Conservation (phyloP, 37 sponge, comb jelly and placozoan genomes). For the Agelas oroides region DNA sequence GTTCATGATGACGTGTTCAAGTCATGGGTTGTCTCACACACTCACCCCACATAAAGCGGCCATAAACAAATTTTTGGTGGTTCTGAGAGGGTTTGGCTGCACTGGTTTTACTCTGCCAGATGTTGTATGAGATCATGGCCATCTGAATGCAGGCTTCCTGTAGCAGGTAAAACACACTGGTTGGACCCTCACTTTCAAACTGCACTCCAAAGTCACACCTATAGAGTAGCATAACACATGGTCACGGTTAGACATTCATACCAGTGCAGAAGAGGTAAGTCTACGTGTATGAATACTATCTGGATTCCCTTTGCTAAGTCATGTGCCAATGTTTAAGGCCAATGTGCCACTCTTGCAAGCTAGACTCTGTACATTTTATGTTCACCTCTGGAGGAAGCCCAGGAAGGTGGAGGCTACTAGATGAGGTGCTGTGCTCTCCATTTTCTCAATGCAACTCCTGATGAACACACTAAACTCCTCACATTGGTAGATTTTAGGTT, state of each 20-base stretch:
- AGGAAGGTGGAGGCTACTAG: not conserved
- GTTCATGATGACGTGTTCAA: too few species aligned
- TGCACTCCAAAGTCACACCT: slow-evolving; percentile 54
- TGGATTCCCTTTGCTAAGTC: too few species aligned
- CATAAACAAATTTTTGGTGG: slow-evolving; percentile 36
- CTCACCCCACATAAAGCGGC: slow-evolving; percentile 67
- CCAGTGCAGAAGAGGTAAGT: too few species aligned
- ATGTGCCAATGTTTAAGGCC: too few species aligned
- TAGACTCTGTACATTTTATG: too few species aligned
- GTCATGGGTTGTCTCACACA: too few species aligned
- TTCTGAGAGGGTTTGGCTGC: not conserved
- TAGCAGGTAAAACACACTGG: slow-evolving; percentile 52
- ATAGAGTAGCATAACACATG: not conserved
- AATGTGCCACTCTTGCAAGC: not conserved
- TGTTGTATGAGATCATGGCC: slow-evolving; percentile 22
- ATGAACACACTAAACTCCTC: slow-evolving; percentile 48
- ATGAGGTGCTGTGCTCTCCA: slow-evolving; percentile 3
- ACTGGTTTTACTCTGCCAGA: not conserved
- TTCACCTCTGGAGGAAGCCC: slow-evolving; percentile 5
- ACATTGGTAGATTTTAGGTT: slow-evolving; percentile 33
- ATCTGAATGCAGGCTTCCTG: slow-evolving; percentile 53
- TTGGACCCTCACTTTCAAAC: slow-evolving; percentile 23
- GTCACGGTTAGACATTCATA: too few species aligned
- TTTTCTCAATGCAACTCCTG: slow-evolving; percentile 26
- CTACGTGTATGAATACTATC: too few species aligned